Base-by-base conservation (phyloP, 1,140 invertebrate species). In the Nephila pilipes region DNA sequence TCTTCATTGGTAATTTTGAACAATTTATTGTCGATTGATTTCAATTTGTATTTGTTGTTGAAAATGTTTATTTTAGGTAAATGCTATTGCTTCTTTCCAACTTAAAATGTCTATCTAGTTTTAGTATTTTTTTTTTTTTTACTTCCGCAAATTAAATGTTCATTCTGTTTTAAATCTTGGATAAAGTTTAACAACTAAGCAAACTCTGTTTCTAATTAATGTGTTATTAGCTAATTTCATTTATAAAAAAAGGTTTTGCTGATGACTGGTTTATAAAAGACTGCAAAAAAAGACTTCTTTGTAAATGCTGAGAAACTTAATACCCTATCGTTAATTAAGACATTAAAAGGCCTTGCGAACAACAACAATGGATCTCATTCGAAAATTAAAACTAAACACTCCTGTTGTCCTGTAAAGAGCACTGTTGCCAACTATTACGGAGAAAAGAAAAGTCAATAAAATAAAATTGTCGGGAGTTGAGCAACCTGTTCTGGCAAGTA, bases 351-450 rank as follows among this genome's bases (percentile, higher is more conserved):
- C 25, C 55, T 85, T 85, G 54, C 81, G 46, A 29, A 25, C 46
- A n/a, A 58, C 10, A 57, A 85, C 81, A 85, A 85, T 85, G 81
- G 25, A 58, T 58, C 55, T 32, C 81, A 85, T 85, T 85, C n/a
- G 81, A 32, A 29, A 57, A 85, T 58, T 85, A 85, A 58, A 85
- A 29, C 46, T 38, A 81, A 81, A 81, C 36, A 54, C 36, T n/a
- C 22, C 18, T 46, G 65, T 22, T 54, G 46, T 46, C 46, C 46
- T 46, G 38, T 81, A 81, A 85, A 6, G 16, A 58, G 25, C 46
- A 18, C 55, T 85, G n/a, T 22, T 87, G 57, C 58, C 58, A 63
- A 63, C 29, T 87, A 65, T 63, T 63, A 63, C 55, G 32, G 6
- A 18, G 16, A 55, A 87, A 36, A 87, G 20, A 46, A n/a, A 65